Evolutionary conservation across 2,888 invertebrate species (phyloP).

Genomic region (Heliconius charithonia): DNA sequence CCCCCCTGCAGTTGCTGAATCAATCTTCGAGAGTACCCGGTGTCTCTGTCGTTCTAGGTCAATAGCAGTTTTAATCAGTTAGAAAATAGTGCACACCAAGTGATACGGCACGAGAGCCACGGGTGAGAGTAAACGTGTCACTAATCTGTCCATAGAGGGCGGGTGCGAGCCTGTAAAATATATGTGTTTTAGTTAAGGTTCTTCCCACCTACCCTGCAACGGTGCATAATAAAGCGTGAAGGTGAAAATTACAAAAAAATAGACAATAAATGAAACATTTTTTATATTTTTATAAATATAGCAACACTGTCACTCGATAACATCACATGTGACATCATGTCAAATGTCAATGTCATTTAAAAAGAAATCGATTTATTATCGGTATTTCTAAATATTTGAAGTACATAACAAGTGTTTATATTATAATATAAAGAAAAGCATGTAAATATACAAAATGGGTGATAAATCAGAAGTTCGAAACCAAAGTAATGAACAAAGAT

Average conservation of each 20-base stretch:
- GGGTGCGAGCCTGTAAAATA: too few species aligned
- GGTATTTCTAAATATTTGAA: not conserved
- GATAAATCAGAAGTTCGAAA: not conserved
- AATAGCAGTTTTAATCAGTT: too few species aligned
- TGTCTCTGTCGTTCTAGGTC: too few species aligned
- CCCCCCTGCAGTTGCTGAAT: too few species aligned
- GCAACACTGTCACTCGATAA: not conserved
- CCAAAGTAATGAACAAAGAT: not conserved
- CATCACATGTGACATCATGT: constrained; percentile 18
- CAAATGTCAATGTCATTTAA: constrained; percentile 6
- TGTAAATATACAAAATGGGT: constrained; percentile 26
- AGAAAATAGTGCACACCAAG: too few species aligned
- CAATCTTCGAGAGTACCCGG: too few species aligned
- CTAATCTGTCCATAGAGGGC: too few species aligned
- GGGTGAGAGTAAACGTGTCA: too few species aligned
- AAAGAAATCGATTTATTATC: constrained; percentile 1
- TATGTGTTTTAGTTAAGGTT: too few species aligned
- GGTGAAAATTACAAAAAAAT: not conserved
- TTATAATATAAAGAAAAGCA: not conserved
- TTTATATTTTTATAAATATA: not conserved
- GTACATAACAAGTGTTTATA: not conserved
- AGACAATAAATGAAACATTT: not conserved
- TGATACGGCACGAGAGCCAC: too few species aligned
- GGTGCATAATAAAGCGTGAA: too few species aligned
- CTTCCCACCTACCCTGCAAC: too few species aligned